Percentiles rank a stretch among this genome's conserved stretches.
These are phyloP conservation scores for Cherax quadricarinatus DNA, from an alignment of 1,140 invertebrate species.

Conservation along the genomic window DNA sequence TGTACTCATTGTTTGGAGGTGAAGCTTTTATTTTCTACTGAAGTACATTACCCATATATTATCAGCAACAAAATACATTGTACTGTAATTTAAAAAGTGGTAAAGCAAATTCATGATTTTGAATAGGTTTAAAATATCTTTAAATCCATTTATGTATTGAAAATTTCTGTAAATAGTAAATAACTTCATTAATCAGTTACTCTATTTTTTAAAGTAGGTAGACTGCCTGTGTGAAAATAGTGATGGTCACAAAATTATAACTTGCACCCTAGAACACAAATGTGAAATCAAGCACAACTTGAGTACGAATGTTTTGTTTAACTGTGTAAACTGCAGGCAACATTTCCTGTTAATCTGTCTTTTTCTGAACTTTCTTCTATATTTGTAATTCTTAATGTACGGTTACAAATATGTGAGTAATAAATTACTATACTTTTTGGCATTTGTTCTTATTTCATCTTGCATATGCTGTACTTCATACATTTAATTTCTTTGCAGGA, in stretches of 20 bases:
- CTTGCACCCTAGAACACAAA: slow-evolving; percentile 59
- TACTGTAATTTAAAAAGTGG: neutral
- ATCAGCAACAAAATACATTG: neutral
- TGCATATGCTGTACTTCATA: no score
- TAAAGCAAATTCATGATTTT: neutral
- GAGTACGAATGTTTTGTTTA: slow-evolving; percentile 55
- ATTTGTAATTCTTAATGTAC: slow-evolving; percentile 71
- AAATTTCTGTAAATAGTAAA: slow-evolving; percentile 4
- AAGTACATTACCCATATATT: neutral
- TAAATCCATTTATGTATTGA: neutral
- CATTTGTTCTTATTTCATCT: slow-evolving; percentile 7
- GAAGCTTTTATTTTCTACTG: neutral
- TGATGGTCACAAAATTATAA: slow-evolving; percentile 57
- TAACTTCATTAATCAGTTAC: slow-evolving; percentile 9
- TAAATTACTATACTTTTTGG: slow-evolving; percentile 68
- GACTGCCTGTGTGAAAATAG: slow-evolving; percentile 55
- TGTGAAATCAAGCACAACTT: slow-evolving; percentile 52
- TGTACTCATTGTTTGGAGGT: neutral
- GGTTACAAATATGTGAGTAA: slow-evolving; percentile 70
- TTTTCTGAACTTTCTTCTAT: slow-evolving; percentile 64
- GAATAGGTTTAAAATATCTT: neutral
- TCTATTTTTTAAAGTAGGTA: slow-evolving; percentile 46
- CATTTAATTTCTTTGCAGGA: no score
- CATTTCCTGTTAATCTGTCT: slow-evolving; percentile 32
- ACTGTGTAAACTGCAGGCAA: slow-evolving; percentile 32